phyloP scores from a whole-genome alignment of 2,888 invertebrate genomes.

The Marasmarcha lunaedactyla region DNA sequence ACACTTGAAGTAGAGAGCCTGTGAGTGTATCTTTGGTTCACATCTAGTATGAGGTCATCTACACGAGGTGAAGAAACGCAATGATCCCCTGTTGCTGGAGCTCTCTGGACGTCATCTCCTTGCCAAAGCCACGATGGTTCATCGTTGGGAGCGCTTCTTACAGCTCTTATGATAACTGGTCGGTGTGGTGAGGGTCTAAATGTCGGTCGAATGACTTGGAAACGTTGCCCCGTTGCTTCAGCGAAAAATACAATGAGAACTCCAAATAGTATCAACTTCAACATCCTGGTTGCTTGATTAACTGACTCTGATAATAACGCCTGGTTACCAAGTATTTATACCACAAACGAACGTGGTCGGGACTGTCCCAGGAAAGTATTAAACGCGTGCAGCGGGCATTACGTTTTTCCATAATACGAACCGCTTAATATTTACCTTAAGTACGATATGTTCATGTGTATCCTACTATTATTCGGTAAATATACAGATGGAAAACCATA shows the following conservation, averaged over 20 bases:
- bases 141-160: constrained; percentile 17
- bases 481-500: too few species aligned
- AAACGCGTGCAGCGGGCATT: too few species aligned
- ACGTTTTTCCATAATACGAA: too few species aligned
- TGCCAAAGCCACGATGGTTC: constrained; percentile 20
- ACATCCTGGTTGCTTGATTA: constrained; percentile 4
- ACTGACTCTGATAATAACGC: too few species aligned
- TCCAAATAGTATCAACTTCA: constrained; percentile 6
- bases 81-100: constrained; percentile 20
- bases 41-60: constrained; percentile 22
- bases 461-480: too few species aligned
- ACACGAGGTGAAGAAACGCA: constrained; percentile 20
- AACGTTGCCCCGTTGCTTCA: constrained; percentile 18
- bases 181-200: constrained; percentile 1
- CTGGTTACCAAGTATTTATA: too few species aligned
- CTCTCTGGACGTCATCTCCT: constrained; percentile 19
- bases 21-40: constrained; percentile 22
- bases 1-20: constrained; percentile 27
- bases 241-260: constrained; percentile 17
- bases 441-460: too few species aligned
- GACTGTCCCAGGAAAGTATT: too few species aligned
- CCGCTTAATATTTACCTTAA: too few species aligned
- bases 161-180: constrained; percentile 1
- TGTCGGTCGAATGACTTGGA: constrained; percentile 14
- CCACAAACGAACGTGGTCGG: too few species aligned